phyloP scores from a whole-genome alignment of 2,888 invertebrate genomes.

The Erynnis tages region DNA sequence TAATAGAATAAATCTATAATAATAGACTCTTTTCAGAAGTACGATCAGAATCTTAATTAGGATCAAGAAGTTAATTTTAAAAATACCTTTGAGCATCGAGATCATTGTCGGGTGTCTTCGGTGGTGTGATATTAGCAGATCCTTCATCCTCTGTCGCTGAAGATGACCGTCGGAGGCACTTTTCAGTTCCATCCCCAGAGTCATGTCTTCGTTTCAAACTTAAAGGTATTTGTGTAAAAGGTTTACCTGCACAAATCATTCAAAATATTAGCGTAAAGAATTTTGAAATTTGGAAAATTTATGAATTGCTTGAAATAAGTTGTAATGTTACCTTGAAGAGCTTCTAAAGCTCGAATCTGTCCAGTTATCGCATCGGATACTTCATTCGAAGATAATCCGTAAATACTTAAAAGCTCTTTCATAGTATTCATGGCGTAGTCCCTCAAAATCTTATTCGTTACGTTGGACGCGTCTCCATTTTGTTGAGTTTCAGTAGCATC shows the following conservation, averaged over 20 bases:
- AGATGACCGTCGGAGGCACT: conserved; percentile 65
- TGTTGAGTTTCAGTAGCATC: conserved; percentile 61
- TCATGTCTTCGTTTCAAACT: conserved; percentile 70
- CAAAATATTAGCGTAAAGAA: not conserved
- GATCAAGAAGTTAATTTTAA: not conserved
- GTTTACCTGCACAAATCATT: conserved; percentile 53
- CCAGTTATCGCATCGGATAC: conserved; percentile 86
- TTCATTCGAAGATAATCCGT: conserved; percentile 86
- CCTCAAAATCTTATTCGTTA: conserved; percentile 84
- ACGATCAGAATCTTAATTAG: too few species aligned
- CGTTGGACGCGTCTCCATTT: conserved; percentile 68
- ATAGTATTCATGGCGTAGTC: conserved; percentile 91
- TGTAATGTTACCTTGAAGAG: conserved; percentile 87
- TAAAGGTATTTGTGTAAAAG: conserved; percentile 69
- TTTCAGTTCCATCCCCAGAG: conserved; percentile 66
- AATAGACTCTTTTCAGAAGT: too few species aligned
- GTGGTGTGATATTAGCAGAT: conserved; percentile 74
- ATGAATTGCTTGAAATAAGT: not conserved
- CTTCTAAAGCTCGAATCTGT: conserved; percentile 85
- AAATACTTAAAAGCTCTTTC: conserved; percentile 89
- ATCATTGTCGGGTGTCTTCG: conserved; percentile 76
- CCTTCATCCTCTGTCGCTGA: conserved; percentile 77
- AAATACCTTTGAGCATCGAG: conserved; percentile 68
- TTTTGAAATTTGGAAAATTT: too few species aligned
- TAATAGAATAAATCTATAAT: too few species aligned